These are phyloP conservation scores for Serinus canaria DNA, from an alignment of 2,113 vertebrate genomes.

Conservation along the genomic window DNA sequence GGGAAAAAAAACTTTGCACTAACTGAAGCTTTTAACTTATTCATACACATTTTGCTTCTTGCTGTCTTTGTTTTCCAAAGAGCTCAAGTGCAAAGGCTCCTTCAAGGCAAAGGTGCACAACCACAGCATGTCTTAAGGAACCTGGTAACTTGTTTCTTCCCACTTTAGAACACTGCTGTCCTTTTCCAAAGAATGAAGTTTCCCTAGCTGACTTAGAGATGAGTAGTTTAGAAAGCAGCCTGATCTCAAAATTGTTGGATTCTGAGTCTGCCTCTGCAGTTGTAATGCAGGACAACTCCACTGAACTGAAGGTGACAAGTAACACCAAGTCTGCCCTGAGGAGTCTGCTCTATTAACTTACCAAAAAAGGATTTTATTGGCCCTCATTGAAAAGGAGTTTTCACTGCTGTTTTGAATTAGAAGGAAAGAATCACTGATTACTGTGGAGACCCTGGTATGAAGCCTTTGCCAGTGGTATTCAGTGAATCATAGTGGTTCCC, in stretches of 20 bases:
- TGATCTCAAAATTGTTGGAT: neutral
- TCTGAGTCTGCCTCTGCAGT: neutral
- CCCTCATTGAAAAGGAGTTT: neutral
- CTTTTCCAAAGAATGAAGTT: neutral
- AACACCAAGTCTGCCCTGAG: neutral
- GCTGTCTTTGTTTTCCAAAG: neutral
- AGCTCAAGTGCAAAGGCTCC: neutral
- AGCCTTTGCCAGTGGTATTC: neutral
- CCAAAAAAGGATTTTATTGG: slow-evolving; percentile 12
- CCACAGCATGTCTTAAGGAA: neutral
- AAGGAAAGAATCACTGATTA: neutral
- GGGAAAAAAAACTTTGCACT: neutral
- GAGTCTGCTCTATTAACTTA: slow-evolving; percentile 7
- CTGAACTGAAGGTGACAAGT: neutral
- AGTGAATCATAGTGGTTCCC: neutral
- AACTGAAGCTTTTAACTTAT: neutral
- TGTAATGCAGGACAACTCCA: neutral
- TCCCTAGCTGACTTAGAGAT: neutral
- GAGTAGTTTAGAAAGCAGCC: neutral
- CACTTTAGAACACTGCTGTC: neutral
- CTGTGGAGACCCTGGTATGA: slow-evolving; percentile 5
- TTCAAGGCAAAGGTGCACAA: neutral
- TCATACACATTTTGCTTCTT: neutral
- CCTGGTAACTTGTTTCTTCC: neutral
- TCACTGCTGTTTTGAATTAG: slow-evolving; percentile 21